Conservation (phyloP, 2,797 vertebrate species). For the Gambusia yucatana region DNA sequence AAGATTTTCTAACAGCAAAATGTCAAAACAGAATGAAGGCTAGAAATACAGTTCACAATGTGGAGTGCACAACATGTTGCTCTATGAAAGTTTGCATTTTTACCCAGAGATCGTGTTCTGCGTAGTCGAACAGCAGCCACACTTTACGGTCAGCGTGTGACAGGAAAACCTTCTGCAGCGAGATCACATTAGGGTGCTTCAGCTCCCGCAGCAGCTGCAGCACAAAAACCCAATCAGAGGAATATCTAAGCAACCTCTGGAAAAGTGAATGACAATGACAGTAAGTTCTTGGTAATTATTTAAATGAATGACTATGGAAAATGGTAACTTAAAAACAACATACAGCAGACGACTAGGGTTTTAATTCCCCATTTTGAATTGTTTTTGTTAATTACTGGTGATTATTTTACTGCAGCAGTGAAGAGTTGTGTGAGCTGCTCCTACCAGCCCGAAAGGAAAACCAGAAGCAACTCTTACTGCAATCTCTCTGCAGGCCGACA, state of each 20-base stretch:
- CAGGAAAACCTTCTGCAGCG: constrained; percentile 99
- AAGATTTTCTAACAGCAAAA: not conserved
- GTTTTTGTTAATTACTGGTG: not conserved
- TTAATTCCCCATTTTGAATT: not conserved
- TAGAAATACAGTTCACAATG: not conserved
- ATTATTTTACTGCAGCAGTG: not conserved
- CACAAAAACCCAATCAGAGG: constrained; percentile 56
- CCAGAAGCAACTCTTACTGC: constrained; percentile 87
- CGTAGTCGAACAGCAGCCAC: constrained; percentile 99
- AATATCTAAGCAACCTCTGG: constrained; percentile 10
- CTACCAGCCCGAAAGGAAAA: constrained; percentile 33
- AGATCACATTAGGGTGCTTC: constrained; percentile 99
- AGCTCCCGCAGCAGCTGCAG: constrained; percentile 96
- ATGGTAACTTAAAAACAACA: not conserved
- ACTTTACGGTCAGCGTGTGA: constrained; percentile 99
- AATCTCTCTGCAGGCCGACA: constrained; percentile 99
- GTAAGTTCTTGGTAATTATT: not conserved
- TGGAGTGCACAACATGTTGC: not conserved
- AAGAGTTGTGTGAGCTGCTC: constrained; percentile 1
- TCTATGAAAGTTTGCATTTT: constrained; percentile 52
- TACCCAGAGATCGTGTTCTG: constrained; percentile 99
- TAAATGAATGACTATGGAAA: not conserved
- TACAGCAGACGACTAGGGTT: not conserved
- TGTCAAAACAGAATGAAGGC: not conserved
- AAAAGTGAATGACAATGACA: constrained; percentile 10